Evolutionary conservation across 2,797 vertebrate species (phyloP).

Genomic region (Macropus fuliginosus): DNA sequence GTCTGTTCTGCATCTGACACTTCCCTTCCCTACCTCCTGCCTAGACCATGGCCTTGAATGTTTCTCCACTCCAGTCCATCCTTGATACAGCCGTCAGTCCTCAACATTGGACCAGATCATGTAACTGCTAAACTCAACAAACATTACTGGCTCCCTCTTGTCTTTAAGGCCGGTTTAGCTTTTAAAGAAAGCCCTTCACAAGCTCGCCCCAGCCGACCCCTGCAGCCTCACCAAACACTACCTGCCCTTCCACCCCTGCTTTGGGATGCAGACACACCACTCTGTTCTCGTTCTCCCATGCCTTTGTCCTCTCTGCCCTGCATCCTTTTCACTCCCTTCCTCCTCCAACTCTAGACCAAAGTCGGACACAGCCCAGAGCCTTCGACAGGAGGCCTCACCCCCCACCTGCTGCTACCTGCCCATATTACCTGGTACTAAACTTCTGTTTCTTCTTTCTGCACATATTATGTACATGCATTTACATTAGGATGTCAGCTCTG

Average conservation of each 20-base stretch:
- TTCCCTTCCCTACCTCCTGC: neutral
- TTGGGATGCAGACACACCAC: neutral
- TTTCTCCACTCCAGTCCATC: neutral
- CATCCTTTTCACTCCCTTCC: no score
- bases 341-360: neutral
- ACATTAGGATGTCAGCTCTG: no score
- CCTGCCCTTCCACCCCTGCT: no score
- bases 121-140: neutral
- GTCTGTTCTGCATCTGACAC: neutral
- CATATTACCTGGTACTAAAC: neutral
- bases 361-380: no score
- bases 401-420: no score
- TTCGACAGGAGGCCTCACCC: neutral
- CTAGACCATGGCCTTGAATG: no score
- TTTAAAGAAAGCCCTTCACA: neutral
- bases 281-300: neutral
- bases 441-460: neutral
- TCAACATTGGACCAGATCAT: neutral
- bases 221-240: no score
- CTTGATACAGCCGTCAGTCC: neutral
- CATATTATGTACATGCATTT: neutral
- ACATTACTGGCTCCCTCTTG: neutral
- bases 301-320: neutral
- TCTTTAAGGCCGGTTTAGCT: no score
- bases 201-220: neutral